These are phyloP conservation scores for Coturnix japonica DNA, from an alignment of 2,113 vertebrate genomes.

Conservation along the genomic window DNA sequence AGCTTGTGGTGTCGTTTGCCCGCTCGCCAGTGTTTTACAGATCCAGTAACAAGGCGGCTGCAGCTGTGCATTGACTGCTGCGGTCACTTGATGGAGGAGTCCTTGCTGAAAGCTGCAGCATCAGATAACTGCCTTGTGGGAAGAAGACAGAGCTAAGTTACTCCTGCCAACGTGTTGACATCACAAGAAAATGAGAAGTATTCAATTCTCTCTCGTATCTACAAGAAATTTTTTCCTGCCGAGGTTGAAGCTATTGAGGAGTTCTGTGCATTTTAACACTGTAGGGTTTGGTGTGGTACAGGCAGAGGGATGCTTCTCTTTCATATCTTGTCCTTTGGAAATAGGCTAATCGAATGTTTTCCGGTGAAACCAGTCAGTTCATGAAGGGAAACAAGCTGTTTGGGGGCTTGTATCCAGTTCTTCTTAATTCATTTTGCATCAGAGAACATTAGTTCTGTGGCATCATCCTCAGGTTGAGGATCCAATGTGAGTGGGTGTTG, in stretches of 20 bases:
- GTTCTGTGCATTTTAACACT: background rate
- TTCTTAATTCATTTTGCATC: conserved; percentile 34
- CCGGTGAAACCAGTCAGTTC: conserved; percentile 34
- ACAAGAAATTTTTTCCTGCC: background rate
- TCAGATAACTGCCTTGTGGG: background rate
- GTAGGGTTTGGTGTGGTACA: background rate
- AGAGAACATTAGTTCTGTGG: background rate
- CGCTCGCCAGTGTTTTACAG: background rate
- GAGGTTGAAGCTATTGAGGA: background rate
- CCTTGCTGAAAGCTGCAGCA: background rate
- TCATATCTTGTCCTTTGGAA: conserved; percentile 22
- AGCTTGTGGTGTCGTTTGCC: background rate
- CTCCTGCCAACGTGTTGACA: background rate
- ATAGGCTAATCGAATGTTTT: conserved; percentile 48
- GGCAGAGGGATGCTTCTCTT: background rate
- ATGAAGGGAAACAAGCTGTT: conserved; percentile 25
- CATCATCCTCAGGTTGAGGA: background rate
- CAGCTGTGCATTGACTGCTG: background rate
- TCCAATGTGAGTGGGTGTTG: background rate
- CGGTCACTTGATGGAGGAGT: background rate
- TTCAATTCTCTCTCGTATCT: background rate
- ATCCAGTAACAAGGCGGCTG: background rate
- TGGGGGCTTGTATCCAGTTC: conserved; percentile 40
- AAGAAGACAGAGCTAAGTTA: background rate
- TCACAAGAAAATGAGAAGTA: background rate